A percentile compares a stretch with the other conserved stretches of the same genome.
Conservation (phyloP, 2,888 invertebrate genomes). For the Andrena trimmerana region DNA sequence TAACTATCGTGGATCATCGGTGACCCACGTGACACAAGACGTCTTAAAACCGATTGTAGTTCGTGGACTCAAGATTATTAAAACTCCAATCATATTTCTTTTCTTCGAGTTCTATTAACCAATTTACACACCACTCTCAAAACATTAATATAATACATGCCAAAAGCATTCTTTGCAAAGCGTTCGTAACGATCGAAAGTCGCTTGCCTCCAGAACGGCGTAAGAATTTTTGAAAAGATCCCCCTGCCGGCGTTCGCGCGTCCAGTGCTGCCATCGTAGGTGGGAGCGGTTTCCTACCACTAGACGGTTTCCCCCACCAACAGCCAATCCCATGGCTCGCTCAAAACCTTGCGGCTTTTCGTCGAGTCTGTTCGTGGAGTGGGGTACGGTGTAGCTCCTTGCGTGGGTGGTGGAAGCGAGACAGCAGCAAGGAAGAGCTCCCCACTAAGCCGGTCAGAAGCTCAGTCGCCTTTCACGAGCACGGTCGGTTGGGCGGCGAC, state of each 20-base stretch:
- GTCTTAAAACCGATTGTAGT: no score
- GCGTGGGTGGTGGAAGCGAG: constrained; percentile 56
- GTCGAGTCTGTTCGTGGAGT: constrained; percentile 31
- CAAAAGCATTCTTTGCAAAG: no score
- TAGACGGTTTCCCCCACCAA: constrained; percentile 39
- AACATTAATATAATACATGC: no score
- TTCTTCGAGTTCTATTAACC: no score
- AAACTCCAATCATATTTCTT: no score
- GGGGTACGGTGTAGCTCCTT: constrained; percentile 46
- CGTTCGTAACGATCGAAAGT: no score
- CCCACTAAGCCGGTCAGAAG: constrained; percentile 68
- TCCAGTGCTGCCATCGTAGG: constrained; percentile 64
- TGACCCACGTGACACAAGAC: no score
- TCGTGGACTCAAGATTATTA: no score
- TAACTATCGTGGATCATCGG: no score
- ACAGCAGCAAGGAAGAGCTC: constrained; percentile 63
- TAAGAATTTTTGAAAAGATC: neutral
- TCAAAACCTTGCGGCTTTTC: constrained; percentile 62
- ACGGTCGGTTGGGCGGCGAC: constrained; percentile 66
- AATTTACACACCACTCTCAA: no score
- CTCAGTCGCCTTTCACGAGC: constrained; percentile 81
- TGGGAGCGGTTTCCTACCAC: constrained; percentile 54
- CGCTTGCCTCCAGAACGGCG: no score
- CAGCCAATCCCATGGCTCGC: constrained; percentile 57
- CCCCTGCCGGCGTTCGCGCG: neutral